These are phyloP conservation scores for Bombus ignitus DNA, from an alignment of 1,140 invertebrate genomes.

Conservation along the genomic window DNA sequence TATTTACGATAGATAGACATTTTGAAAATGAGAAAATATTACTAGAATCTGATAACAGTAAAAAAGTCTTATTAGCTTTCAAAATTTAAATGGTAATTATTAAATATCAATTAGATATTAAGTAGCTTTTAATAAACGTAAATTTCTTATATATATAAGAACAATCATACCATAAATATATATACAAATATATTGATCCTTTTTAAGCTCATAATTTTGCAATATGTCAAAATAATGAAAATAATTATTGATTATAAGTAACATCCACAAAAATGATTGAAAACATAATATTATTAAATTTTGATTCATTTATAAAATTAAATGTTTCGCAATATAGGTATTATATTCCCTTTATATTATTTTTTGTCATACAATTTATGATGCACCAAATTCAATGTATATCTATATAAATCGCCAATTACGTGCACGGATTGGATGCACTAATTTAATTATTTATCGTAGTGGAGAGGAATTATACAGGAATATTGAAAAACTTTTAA, in stretches of 20 bases:
- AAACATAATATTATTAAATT: slow-evolving; percentile 17
- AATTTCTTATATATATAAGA: slow-evolving; percentile 32
- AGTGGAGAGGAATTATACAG: slow-evolving; percentile 36
- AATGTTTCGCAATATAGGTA: neutral
- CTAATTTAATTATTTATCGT: slow-evolving; percentile 51
- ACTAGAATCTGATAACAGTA: slow-evolving; percentile 14
- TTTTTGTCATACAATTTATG: neutral
- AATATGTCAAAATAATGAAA: slow-evolving; percentile 13
- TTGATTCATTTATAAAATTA: neutral
- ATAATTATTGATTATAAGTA: slow-evolving; percentile 20
- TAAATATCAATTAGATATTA: slow-evolving; percentile 24
- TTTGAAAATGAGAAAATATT: slow-evolving; percentile 24
- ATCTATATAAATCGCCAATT: slow-evolving; percentile 64
- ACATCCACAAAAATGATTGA: slow-evolving; percentile 1
- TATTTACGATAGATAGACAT: slow-evolving; percentile 52
- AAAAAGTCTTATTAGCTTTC: neutral
- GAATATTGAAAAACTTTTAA: slow-evolving; percentile 48
- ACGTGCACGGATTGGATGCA: slow-evolving; percentile 39
- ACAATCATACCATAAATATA: slow-evolving; percentile 26
- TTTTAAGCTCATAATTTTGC: slow-evolving; percentile 6
- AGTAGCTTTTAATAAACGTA: slow-evolving; percentile 34
- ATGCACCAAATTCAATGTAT: slow-evolving; percentile 60
- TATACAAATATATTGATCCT: slow-evolving; percentile 5
- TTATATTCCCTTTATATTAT: neutral
- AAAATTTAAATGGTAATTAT: slow-evolving; percentile 13